Conservation (phyloP, 2,113 vertebrate species). For the Taxidea taxus region DNA sequence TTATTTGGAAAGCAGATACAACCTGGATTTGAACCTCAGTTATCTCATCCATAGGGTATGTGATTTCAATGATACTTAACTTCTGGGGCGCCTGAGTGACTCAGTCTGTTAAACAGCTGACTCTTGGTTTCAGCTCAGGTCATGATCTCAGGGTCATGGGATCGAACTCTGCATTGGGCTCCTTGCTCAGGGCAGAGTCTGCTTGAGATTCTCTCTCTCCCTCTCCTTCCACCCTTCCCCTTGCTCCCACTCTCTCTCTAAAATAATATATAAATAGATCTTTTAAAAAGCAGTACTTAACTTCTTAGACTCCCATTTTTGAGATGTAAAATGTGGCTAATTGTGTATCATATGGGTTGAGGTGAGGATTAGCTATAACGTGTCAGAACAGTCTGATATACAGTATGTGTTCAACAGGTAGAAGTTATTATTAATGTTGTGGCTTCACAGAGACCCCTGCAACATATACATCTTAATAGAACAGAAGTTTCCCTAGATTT, state of each 20-base stretch:
- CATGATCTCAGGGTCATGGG: neutral
- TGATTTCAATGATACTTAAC: constrained; percentile 1
- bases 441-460: neutral
- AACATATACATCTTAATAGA: neutral
- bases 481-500: neutral
- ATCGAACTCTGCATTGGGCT: neutral
- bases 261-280: neutral
- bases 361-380: neutral
- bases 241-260: neutral
- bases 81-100: neutral
- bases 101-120: neutral
- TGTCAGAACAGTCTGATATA: neutral
- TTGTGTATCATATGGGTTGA: neutral
- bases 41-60: neutral
- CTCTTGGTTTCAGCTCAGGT: neutral
- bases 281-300: neutral
- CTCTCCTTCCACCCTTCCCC: neutral
- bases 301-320: neutral
- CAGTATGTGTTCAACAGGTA: neutral
- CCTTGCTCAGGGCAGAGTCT: neutral
- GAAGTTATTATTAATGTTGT: neutral
- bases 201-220: neutral
- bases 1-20: neutral
- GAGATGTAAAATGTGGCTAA: neutral
- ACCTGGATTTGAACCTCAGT: neutral